phyloP scores from a whole-genome alignment of 2,888 invertebrate genomes.

The Melanostoma scalare region DNA sequence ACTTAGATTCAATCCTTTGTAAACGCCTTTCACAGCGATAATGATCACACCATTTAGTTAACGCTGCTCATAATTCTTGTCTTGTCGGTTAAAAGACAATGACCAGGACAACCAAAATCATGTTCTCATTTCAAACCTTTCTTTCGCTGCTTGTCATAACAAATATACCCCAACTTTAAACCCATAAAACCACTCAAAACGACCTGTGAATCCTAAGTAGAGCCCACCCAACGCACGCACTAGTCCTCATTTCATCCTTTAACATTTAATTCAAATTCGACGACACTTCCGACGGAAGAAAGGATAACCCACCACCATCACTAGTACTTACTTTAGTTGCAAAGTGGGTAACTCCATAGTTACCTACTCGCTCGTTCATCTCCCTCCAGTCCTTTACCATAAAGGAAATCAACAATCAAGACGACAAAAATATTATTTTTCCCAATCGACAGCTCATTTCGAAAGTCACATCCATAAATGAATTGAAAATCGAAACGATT shows the following conservation, averaged over 20 bases:
- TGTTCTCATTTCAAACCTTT: too few relatives aligned
- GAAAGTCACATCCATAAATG: slow-evolving; percentile 31
- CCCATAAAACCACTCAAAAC: slow-evolving; percentile 27
- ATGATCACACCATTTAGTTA: too few relatives aligned
- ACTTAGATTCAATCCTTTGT: too few relatives aligned
- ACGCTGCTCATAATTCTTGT: too few relatives aligned
- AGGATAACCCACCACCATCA: slow-evolving; percentile 19
- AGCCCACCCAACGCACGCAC: slow-evolving; percentile 44
- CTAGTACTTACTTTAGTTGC: too few relatives aligned
- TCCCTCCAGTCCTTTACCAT: too few relatives aligned
- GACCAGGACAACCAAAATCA: too few relatives aligned
- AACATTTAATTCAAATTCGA: slow-evolving; percentile 8
- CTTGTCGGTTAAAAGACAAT: too few relatives aligned
- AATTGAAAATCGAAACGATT: slow-evolving; percentile 55
- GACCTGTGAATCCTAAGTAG: slow-evolving; percentile 48
- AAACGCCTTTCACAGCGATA: too few relatives aligned
- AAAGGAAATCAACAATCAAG: not conserved
- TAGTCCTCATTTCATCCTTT: too few relatives aligned
- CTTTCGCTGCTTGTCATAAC: slow-evolving; percentile 10
- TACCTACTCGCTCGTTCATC: not conserved
- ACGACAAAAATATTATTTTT: slow-evolving; percentile 29
- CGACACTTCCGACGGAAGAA: slow-evolving; percentile 65
- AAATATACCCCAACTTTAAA: slow-evolving; percentile 18
- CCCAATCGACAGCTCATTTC: slow-evolving; percentile 50
- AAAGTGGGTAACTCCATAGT: not conserved